These are phyloP conservation scores for Drosophila falleni DNA, from an alignment of 2,888 invertebrate genomes.

Conservation along the genomic window DNA sequence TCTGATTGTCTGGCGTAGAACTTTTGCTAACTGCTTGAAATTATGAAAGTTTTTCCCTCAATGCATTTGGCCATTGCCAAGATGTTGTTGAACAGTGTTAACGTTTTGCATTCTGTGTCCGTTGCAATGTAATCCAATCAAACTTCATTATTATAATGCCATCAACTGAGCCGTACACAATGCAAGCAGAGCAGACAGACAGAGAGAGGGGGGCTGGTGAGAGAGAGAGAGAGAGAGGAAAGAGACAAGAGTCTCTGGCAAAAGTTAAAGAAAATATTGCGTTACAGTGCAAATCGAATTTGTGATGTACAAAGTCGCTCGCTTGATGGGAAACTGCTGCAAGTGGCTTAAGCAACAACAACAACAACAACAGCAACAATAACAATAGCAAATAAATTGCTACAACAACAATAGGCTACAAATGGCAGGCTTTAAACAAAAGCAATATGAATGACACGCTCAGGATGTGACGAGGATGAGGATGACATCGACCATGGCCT, in stretches of 20 bases:
- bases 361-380: constrained; percentile 1
- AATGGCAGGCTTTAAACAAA: constrained; percentile 69
- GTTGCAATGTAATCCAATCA: constrained; percentile 78
- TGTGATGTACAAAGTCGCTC: constrained; percentile 61
- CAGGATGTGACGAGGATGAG: constrained; percentile 67
- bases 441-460: constrained; percentile 69
- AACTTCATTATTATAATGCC: constrained; percentile 77
- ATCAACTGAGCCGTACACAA: constrained; percentile 72
- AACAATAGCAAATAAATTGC: constrained; percentile 15
- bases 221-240: background rate
- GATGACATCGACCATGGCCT: constrained; percentile 80
- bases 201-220: too few relatives aligned
- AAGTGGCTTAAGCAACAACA: constrained; percentile 36
- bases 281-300: constrained; percentile 75
- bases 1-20: constrained; percentile 29
- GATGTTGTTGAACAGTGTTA: constrained; percentile 70
- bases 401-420: constrained; percentile 35
- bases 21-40: constrained; percentile 72
- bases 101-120: constrained; percentile 75
- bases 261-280: constrained; percentile 75
- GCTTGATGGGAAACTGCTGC: constrained; percentile 43
- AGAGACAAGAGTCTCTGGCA: constrained; percentile 17
- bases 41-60: constrained; percentile 72
- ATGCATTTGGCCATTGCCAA: constrained; percentile 57
- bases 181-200: constrained; percentile 19